Conservation (phyloP, 2,888 invertebrate genomes). For the Aporophyla lueneburgensis region DNA sequence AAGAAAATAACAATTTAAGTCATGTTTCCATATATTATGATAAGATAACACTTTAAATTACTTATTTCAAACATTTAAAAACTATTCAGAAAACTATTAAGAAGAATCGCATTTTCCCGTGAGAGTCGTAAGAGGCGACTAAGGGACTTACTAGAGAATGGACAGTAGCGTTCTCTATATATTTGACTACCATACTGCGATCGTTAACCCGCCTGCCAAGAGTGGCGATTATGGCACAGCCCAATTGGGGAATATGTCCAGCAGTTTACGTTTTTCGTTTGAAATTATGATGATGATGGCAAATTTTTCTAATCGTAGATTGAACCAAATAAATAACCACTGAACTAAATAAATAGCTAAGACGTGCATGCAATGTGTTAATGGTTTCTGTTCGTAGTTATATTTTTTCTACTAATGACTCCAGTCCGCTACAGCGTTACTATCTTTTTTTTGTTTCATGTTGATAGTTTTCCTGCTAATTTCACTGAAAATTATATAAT, state of each 20-base stretch:
- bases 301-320: not conserved
- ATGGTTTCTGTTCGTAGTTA: not conserved
- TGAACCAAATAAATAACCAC: slow-evolving; percentile 9
- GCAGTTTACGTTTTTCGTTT: no score
- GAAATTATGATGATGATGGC: no score
- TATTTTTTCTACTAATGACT: not conserved
- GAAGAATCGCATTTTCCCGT: no score
- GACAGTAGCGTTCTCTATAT: no score
- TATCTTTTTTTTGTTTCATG: not conserved
- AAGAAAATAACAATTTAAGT: not conserved
- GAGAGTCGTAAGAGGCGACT: no score
- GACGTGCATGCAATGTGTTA: not conserved
- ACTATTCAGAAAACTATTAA: not conserved
- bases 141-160: no score
- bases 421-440: no score
- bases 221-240: no score
- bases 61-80: not conserved
- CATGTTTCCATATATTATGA: not conserved
- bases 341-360: slow-evolving; percentile 2
- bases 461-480: not conserved
- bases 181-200: no score
- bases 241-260: no score
- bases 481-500: not conserved
- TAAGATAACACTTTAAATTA: not conserved
- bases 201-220: no score